phyloP scores from a whole-genome alignment of 1,140 invertebrate species.

The Aphidius gifuensis region DNA sequence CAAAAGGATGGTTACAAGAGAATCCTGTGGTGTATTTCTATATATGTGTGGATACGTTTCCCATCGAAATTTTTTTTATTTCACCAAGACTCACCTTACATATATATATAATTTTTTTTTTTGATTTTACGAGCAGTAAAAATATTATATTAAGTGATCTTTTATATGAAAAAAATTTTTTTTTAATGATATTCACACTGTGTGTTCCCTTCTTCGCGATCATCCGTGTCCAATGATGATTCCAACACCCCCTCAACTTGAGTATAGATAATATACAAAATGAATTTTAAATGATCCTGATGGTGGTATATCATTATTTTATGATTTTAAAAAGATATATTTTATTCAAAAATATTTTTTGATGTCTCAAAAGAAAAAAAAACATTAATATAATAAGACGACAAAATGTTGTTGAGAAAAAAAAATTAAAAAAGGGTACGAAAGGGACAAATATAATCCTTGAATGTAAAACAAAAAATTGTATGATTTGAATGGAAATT shows the following conservation, averaged over 20 bases:
- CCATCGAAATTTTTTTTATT: neutral
- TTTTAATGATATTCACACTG: neutral
- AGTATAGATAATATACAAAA: slow-evolving; percentile 13
- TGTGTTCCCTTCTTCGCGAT: neutral
- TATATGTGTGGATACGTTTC: too few relatives aligned
- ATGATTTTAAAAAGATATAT: slow-evolving; percentile 40
- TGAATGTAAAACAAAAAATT: too few relatives aligned
- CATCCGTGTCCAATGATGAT: slow-evolving; percentile 17
- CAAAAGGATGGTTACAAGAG: neutral
- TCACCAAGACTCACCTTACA: neutral
- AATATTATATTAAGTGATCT: slow-evolving; percentile 41
- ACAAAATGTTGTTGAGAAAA: too few relatives aligned
- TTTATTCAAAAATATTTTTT: neutral
- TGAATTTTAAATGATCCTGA: slow-evolving; percentile 26
- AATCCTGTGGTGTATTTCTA: slow-evolving; percentile 3
- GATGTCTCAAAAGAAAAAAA: too few relatives aligned
- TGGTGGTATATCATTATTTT: slow-evolving; percentile 40
- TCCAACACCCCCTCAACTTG: slow-evolving; percentile 15
- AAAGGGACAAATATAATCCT: too few relatives aligned
- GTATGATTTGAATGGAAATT: neutral
- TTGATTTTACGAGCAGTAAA: slow-evolving; percentile 45
- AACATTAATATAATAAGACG: too few relatives aligned
- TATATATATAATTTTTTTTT: neutral
- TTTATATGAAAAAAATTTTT: slow-evolving; percentile 16
- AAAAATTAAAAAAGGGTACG: too few relatives aligned